Evolutionary conservation across 2,888 invertebrate species (phyloP).

Genomic region (Prenolepis imparis): DNA sequence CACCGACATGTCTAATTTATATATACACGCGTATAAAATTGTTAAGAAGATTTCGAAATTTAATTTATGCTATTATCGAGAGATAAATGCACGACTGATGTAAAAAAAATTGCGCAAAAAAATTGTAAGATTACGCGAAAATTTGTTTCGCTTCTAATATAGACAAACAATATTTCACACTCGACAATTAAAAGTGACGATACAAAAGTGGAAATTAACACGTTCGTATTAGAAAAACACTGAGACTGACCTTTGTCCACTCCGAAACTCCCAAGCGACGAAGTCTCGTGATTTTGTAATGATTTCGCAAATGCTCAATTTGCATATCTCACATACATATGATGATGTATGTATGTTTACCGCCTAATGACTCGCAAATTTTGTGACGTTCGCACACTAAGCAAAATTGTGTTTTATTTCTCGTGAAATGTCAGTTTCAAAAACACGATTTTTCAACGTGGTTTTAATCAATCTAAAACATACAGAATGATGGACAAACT

Average conservation of each 20-base stretch:
- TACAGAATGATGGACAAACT: background rate
- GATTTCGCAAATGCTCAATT: conserved; percentile 4
- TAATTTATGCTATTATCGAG: background rate
- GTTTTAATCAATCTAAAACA: background rate
- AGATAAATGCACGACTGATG: background rate
- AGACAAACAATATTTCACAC: background rate
- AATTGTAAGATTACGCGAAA: background rate
- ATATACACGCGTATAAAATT: background rate
- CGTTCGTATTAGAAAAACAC: background rate
- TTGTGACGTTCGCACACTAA: background rate
- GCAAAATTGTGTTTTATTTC: background rate
- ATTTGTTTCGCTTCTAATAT: background rate
- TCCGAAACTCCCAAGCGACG: too few species aligned
- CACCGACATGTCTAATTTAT: background rate
- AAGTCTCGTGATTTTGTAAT: background rate
- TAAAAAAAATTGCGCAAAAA: background rate
- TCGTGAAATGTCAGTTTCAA: background rate
- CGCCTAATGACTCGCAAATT: background rate
- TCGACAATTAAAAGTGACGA: background rate
- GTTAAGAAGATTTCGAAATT: background rate
- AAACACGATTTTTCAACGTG: background rate
- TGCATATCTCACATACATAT: background rate
- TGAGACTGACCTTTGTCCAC: background rate
- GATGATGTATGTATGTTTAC: background rate
- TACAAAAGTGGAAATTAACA: background rate